Percentiles rank a stretch among this genome's conserved stretches.
These are phyloP conservation scores for Mesitornis unicolor DNA, from an alignment of 2,113 vertebrate species.

Conservation along the genomic window DNA sequence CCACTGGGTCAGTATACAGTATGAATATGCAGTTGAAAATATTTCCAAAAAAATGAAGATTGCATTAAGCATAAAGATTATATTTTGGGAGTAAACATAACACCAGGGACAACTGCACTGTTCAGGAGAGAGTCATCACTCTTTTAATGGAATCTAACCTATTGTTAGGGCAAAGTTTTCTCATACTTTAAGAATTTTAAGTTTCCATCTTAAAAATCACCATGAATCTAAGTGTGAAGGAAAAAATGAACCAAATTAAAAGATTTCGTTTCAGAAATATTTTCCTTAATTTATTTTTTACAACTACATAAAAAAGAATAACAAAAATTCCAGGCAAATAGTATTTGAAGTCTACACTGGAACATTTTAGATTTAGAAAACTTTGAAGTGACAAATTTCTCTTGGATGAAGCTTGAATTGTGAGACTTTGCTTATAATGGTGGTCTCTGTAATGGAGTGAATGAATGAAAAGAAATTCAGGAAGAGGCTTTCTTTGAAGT, in stretches of 20 bases:
- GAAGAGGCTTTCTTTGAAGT: not conserved
- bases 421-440: not conserved
- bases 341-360: not conserved
- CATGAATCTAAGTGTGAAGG: not conserved
- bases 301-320: not conserved
- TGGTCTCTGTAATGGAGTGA: not conserved
- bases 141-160: not conserved
- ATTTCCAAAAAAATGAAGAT: not conserved
- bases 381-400: not conserved
- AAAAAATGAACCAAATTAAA: not conserved
- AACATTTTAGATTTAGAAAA: not conserved
- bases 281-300: not conserved
- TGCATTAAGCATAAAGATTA: fast-evolving
- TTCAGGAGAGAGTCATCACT: not conserved
- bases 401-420: not conserved
- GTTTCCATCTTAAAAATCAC: not conserved
- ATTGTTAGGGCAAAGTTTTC: not conserved
- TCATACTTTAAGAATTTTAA: not conserved
- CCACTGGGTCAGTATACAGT: not conserved
- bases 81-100: not conserved
- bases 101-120: not conserved
- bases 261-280: not conserved
- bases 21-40: not conserved
- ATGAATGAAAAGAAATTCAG: not conserved
- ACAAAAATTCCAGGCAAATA: not conserved